Evolutionary conservation across 2,888 invertebrate species (phyloP).

Genomic region (Dryobota labecula): DNA sequence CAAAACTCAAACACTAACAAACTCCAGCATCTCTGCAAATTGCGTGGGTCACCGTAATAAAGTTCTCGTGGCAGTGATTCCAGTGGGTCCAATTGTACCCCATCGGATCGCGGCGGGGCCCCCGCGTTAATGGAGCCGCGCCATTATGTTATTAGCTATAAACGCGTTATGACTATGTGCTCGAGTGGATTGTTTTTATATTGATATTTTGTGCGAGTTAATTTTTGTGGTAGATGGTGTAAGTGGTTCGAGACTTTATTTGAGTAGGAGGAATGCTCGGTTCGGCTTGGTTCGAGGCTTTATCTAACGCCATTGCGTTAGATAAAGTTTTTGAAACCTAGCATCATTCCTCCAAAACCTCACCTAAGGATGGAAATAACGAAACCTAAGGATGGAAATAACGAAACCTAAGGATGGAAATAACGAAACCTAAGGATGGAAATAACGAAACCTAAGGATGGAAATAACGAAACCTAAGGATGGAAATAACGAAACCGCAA

Average conservation of each 20-base stretch:
- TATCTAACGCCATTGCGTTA: neutral
- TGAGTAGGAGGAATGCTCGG: neutral
- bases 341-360: too few relatives aligned
- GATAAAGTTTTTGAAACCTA: too few relatives aligned
- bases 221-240: slow-evolving; percentile 54
- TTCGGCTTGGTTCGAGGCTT: too few relatives aligned
- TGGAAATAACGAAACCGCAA: too few relatives aligned
- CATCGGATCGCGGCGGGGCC: slow-evolving; percentile 77
- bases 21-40: slow-evolving; percentile 74
- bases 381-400: too few relatives aligned
- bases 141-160: slow-evolving; percentile 69
- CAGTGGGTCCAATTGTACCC: slow-evolving; percentile 82
- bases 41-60: slow-evolving; percentile 78
- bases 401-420: too few relatives aligned
- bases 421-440: too few relatives aligned
- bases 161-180: slow-evolving; percentile 62
- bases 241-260: slow-evolving; percentile 28
- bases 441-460: too few relatives aligned
- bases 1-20: slow-evolving; percentile 11
- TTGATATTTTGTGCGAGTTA: slow-evolving; percentile 65
- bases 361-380: too few relatives aligned
- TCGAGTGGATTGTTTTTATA: slow-evolving; percentile 64
- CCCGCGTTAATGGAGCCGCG: slow-evolving; percentile 75
- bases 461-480: too few relatives aligned
- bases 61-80: slow-evolving; percentile 81